Percentiles rank a stretch among this genome's conserved stretches.
phyloP scores from a whole-genome alignment of 2,888 invertebrate species.

The Orthonychiurus folsomi region DNA sequence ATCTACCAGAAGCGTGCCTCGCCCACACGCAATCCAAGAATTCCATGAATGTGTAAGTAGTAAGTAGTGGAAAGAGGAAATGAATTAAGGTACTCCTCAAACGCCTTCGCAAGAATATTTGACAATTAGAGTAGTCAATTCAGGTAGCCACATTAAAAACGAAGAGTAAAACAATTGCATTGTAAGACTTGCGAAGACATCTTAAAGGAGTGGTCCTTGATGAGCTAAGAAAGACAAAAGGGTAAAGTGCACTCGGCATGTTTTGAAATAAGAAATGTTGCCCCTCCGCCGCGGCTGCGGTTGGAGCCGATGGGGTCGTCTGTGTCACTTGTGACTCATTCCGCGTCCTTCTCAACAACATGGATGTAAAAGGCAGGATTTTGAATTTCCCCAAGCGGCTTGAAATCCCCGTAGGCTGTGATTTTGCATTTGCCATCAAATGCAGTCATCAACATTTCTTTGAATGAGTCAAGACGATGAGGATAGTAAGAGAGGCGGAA shows the following conservation, averaged over 20 bases:
- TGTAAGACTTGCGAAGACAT: not conserved
- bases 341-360: constrained; percentile 57
- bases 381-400: constrained; percentile 54
- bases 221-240: not conserved
- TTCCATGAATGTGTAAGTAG: not conserved
- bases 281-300: not conserved
- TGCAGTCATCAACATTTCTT: constrained; percentile 58
- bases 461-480: constrained; percentile 59
- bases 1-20: too few species aligned
- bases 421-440: constrained; percentile 59
- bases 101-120: not conserved
- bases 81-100: too few species aligned
- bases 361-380: constrained; percentile 78
- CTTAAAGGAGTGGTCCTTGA: not conserved
- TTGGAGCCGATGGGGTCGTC: constrained; percentile 5
- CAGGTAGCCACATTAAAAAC: constrained; percentile 6
- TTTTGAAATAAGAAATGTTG: not conserved
- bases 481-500: constrained; percentile 84
- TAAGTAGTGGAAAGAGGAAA: too few species aligned
- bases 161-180: not conserved
- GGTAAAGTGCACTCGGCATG: not conserved
- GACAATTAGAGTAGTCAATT: constrained; percentile 4
- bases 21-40: too few species aligned
- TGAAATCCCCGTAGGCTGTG: constrained; percentile 72
- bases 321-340: constrained; percentile 10